Evolutionary conservation across 2,113 vertebrate species (phyloP), one percentile per base, ranked within the genome.

Genomic region (Spea multiplicata): DNA sequence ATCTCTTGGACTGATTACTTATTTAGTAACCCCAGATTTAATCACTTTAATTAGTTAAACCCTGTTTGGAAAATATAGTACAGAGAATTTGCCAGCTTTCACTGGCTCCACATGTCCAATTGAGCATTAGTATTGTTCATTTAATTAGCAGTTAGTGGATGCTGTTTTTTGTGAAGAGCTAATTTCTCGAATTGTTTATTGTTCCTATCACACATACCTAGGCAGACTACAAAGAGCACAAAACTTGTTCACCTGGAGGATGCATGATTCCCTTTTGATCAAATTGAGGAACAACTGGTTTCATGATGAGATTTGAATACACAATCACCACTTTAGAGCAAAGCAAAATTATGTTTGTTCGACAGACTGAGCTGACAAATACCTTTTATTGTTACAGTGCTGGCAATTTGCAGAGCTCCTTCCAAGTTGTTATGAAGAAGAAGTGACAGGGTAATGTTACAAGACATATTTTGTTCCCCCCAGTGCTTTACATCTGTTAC

Each of bases 311-410:
- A 66, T 75, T 75, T 75, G 74, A 75, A 76, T 69, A 68, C 75
- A 61, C 53, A 76, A 49, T 76, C 59, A 69, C 74, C 53, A 69
- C 67, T 76, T 69, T 70, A 69, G 46, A 70, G 45, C 12, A 10
- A 47, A 52, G 6, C 46, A 76, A 76, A 76, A 76, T 69, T 30
- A 69, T 69, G 66, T 76, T 76, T 61, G 8, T 53, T 76, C 45
- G 53, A 61, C 66, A 61, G 50, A 53, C 65, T 57, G 64, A 76
- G 74, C 65, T 57, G 74, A 76, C 66, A 70, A 69, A 76, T 69
- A 76, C 44, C 66, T 76, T 76, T 76, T 76, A 76, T 70, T 76
- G 75, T 69, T 76, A 61, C 53, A 70, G 75, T 45, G 13, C 53
- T 17, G 14, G 66, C 66, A 76, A 76, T 75, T 65, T 75, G n/a